Conservation (phyloP, 2,113 vertebrate species). For the Machaerirhynchus nigripectus region DNA sequence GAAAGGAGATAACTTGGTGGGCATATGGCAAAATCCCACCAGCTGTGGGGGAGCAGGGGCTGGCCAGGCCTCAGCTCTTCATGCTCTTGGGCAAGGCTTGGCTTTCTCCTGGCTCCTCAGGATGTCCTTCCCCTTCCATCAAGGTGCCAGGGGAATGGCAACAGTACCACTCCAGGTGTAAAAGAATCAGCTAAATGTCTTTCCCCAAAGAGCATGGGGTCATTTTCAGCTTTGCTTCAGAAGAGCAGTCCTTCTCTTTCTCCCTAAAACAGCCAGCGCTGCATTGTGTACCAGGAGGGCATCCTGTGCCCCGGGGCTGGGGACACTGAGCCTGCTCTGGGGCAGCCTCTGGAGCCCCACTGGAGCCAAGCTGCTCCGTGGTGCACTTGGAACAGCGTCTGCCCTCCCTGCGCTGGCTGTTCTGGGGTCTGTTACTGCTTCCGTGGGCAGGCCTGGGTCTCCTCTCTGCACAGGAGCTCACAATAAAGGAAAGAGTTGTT, state of each 20-base stretch:
- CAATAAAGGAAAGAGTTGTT: background rate
- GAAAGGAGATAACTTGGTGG: background rate
- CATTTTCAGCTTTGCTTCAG: background rate
- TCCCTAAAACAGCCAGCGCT: rapidly evolving
- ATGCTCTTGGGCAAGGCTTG: background rate
- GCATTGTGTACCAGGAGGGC: rapidly evolving
- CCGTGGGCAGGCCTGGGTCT: rapidly evolving
- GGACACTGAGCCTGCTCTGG: too few species aligned
- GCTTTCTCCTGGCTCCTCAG: background rate
- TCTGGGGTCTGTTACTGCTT: background rate
- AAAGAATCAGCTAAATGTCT: background rate
- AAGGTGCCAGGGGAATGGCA: background rate
- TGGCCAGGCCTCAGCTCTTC: background rate
- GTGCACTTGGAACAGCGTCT: rapidly evolving
- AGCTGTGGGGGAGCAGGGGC: background rate
- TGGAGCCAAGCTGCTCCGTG: rapidly evolving
- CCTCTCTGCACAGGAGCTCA: background rate
- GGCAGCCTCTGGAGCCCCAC: background rate
- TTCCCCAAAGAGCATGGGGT: rapidly evolving
- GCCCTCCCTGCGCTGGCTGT: rapidly evolving
- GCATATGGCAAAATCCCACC: background rate
- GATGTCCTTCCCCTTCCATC: background rate
- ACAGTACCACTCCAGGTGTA: background rate
- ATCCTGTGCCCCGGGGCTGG: rapidly evolving
- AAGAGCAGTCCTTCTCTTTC: background rate